These are phyloP conservation scores for Hirtodrosophila confusa DNA, from an alignment of 2,888 invertebrate species.

Conservation along the genomic window DNA sequence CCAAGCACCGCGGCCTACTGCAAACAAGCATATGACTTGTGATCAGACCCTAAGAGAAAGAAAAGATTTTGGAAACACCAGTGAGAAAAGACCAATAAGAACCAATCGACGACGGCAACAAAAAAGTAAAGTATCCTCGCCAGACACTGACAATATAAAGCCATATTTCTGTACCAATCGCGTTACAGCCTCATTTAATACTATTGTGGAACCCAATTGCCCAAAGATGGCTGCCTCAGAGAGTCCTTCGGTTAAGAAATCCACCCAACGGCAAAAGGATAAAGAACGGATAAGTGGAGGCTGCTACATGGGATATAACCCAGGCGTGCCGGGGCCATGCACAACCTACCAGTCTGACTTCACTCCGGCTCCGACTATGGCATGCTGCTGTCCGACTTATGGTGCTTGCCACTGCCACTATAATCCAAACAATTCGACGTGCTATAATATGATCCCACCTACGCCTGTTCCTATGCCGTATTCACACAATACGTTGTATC, in stretches of 20 bases:
- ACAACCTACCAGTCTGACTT: slow-evolving; percentile 32
- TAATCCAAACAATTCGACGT: not conserved
- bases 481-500: slow-evolving; percentile 4
- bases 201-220: not conserved
- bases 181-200: not conserved
- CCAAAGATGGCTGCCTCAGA: not conserved
- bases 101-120: not conserved
- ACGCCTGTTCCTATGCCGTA: not conserved
- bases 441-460: not conserved
- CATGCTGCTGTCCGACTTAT: not conserved
- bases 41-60: slow-evolving; percentile 1
- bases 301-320: not conserved
- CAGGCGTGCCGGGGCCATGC: not conserved
- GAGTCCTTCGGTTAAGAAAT: not conserved
- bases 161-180: slow-evolving; percentile 20
- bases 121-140: not conserved
- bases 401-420: not conserved
- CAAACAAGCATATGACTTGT: not conserved
- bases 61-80: not conserved
- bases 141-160: not conserved
- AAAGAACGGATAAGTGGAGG: slow-evolving; percentile 29
- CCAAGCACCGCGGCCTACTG: rapidly evolving
- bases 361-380: too few species aligned
- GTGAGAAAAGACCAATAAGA: not conserved
- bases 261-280: not conserved